phyloP scores from a whole-genome alignment of 2,888 invertebrate genomes.

The Torymus texanus region DNA sequence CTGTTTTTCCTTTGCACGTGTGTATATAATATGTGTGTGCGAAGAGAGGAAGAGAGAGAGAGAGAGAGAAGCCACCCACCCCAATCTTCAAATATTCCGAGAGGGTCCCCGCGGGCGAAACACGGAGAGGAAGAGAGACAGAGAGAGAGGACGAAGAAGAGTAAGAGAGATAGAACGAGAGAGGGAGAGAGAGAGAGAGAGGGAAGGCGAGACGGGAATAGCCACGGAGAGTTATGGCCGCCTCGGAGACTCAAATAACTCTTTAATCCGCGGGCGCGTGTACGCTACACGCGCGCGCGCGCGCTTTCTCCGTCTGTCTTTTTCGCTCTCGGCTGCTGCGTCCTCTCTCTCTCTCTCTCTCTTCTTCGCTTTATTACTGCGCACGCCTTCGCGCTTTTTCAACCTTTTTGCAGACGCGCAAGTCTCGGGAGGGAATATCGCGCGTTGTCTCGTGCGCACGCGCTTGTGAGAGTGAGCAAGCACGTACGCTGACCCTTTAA shows the following conservation, averaged over 20 bases:
- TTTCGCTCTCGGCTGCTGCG: conserved; percentile 52
- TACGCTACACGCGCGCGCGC: conserved; percentile 63
- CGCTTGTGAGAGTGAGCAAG: neutral
- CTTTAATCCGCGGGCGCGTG: conserved; percentile 74
- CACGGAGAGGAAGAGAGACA: conserved; percentile 11
- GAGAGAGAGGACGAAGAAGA: conserved; percentile 15
- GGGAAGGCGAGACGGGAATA: conserved; percentile 71
- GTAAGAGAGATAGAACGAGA: neutral
- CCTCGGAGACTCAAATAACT: conserved; percentile 75
- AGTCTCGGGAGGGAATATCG: neutral
- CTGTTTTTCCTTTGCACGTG: neutral
- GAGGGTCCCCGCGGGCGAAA: conserved; percentile 44
- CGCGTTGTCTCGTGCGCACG: neutral
- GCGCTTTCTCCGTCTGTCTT: conserved; percentile 59
- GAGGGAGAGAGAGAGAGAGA: conserved; percentile 13
- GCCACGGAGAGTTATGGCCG: conserved; percentile 74
- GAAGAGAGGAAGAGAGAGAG: neutral
- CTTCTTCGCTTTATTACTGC: conserved; percentile 54
- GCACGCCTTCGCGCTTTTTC: conserved; percentile 16
- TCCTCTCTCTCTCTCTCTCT: conserved; percentile 27
- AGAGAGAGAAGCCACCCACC: conserved; percentile 68
- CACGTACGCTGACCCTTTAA: conserved; percentile 39
- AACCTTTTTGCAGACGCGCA: neutral
- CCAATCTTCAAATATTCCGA: conserved; percentile 74
- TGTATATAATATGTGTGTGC: neutral